A percentile compares a stretch with the other conserved stretches of the same genome.
Conservation (phyloP, 2,888 invertebrate genomes). For the Himalopsyche tibetana region DNA sequence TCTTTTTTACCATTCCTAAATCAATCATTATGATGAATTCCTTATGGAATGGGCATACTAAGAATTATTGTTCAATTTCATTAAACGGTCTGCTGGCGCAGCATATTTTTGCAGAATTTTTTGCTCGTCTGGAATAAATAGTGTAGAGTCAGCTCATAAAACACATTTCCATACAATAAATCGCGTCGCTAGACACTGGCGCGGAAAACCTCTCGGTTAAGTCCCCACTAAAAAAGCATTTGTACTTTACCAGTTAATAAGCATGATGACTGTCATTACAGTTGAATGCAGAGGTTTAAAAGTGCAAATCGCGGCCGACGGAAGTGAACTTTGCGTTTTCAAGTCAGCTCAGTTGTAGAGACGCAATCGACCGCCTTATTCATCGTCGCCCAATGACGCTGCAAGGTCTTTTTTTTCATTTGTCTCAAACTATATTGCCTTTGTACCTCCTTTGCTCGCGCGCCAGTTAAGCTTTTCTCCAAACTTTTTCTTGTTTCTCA, state of each 20-base stretch:
- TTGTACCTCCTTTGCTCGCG: neutral
- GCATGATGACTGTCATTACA: constrained; percentile 58
- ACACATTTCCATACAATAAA: constrained; percentile 42
- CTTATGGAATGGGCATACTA: neutral
- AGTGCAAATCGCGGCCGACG: constrained; percentile 35
- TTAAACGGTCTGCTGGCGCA: constrained; percentile 32
- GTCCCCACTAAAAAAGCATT: constrained; percentile 38
- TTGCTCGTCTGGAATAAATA: constrained; percentile 30
- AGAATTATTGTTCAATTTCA: constrained; percentile 32
- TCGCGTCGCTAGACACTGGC: constrained; percentile 11
- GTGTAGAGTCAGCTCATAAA: constrained; percentile 32
- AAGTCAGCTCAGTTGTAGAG: neutral
- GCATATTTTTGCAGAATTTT: constrained; percentile 3
- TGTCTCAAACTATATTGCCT: constrained; percentile 47
- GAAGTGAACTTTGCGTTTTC: constrained; percentile 15
- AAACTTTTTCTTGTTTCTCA: neutral
- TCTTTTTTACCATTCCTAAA: neutral
- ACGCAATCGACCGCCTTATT: constrained; percentile 52
- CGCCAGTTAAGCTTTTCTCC: neutral
- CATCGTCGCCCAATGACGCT: constrained; percentile 44
- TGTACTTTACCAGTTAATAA: constrained; percentile 47
- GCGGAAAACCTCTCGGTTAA: constrained; percentile 16
- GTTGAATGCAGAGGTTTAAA: constrained; percentile 54
- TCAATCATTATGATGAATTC: neutral
- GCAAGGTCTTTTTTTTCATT: neutral